Evolutionary conservation across 2,113 vertebrate genomes (phyloP).

Genomic region (Phalacrocorax aristotelis): DNA sequence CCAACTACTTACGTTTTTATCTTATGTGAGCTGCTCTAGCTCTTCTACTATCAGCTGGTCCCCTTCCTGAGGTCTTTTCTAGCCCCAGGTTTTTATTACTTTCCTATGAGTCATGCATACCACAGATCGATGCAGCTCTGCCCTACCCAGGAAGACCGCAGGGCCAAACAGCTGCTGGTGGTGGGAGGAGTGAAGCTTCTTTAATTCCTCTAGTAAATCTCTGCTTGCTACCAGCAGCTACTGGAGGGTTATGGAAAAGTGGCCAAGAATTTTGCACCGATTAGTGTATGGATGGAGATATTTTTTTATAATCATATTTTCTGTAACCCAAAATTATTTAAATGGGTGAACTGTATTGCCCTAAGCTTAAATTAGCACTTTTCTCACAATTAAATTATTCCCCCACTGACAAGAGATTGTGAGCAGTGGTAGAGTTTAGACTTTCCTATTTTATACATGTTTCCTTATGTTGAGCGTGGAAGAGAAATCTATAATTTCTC

Average conservation of each 20-base stretch:
- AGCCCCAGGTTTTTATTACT: not conserved
- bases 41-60: not conserved
- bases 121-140: not conserved
- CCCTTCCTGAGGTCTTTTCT: not conserved
- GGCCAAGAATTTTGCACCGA: not conserved
- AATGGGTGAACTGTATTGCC: not conserved
- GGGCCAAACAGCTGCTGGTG: slow-evolving; percentile 7
- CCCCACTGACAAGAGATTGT: not conserved
- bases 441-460: not conserved
- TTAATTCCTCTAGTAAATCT: not conserved
- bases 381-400: not conserved
- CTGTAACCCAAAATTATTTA: not conserved
- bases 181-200: slow-evolving; percentile 7
- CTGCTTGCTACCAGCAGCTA: not conserved
- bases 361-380: not conserved
- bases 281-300: not conserved
- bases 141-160: not conserved
- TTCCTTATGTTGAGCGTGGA: not conserved
- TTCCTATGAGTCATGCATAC: slow-evolving; percentile 31
- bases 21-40: not conserved
- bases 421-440: not conserved
- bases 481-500: not conserved
- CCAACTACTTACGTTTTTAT: not conserved
- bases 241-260: not conserved
- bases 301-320: not conserved